phyloP scores from a whole-genome alignment of 2,888 invertebrate genomes.

The Macaria notata region DNA sequence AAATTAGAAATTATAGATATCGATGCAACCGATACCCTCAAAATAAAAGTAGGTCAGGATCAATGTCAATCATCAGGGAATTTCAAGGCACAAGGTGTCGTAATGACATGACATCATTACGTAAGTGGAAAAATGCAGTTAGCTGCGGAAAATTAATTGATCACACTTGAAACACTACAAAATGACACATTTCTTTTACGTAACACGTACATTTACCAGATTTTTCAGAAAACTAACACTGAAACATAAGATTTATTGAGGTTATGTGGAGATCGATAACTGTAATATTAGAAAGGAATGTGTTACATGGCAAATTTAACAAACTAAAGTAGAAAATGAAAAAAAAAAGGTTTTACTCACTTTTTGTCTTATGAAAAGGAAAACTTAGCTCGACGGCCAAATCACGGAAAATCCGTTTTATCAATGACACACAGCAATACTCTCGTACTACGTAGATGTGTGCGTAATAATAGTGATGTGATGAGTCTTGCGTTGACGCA shows the following conservation, averaged over 20 bases:
- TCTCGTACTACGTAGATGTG: slow-evolving; percentile 3
- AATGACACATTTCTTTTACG: slow-evolving; percentile 7
- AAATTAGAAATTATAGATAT: neutral
- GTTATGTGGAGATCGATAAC: slow-evolving; percentile 24
- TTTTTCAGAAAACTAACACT: slow-evolving; percentile 8
- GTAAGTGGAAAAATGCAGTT: slow-evolving; percentile 53
- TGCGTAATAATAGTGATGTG: slow-evolving; percentile 4
- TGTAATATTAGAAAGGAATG: slow-evolving; percentile 1
- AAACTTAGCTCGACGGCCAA: slow-evolving; percentile 32
- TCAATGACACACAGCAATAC: slow-evolving; percentile 29
- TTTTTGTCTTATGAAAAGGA: slow-evolving; percentile 27
- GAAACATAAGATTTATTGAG: slow-evolving; percentile 7
- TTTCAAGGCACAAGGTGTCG: slow-evolving; percentile 64
- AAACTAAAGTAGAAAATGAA: neutral
- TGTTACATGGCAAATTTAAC: neutral
- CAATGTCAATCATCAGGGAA: slow-evolving; percentile 73
- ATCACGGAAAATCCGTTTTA: slow-evolving; percentile 38
- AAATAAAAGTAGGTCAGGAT: slow-evolving; percentile 64
- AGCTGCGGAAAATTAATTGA: slow-evolving; percentile 1
- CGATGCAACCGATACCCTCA: slow-evolving; percentile 14
- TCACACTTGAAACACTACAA: neutral
- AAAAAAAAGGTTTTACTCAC: slow-evolving; percentile 37
- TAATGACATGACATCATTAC: slow-evolving; percentile 68
- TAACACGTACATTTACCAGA: slow-evolving; percentile 9
- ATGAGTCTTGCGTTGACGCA: slow-evolving; percentile 5